Percentiles rank a stretch among this genome's conserved stretches.
phyloP scores from a whole-genome alignment of 2,797 vertebrate species.

The Pyrocephalus nanus region DNA sequence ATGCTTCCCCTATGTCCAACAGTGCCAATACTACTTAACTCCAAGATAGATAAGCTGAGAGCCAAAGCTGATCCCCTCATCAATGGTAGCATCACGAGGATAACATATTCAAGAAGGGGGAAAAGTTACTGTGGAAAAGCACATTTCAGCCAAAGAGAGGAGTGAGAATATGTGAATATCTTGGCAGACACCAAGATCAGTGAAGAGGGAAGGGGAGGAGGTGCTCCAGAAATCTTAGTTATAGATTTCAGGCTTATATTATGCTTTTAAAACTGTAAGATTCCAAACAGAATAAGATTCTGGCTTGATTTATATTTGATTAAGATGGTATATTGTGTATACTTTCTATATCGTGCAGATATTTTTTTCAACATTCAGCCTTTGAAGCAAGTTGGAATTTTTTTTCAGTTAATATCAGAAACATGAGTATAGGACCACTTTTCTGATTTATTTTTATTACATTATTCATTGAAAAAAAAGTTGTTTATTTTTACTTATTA shows the following conservation, averaged over 20 bases:
- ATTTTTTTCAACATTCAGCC: not conserved
- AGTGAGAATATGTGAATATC: not conserved
- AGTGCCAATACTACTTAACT: not conserved
- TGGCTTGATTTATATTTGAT: not conserved
- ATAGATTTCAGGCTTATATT: not conserved
- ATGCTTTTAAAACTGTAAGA: not conserved
- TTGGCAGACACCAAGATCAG: not conserved
- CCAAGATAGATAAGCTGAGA: not conserved
- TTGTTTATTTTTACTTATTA: not conserved
- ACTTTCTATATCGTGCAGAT: not conserved
- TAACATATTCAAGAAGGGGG: not conserved
- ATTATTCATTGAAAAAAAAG: not conserved
- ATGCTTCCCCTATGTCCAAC: not conserved
- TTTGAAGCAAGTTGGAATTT: not conserved
- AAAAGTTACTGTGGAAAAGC: not conserved
- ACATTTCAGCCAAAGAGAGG: not conserved
- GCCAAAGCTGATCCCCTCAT: not conserved
- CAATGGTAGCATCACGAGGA: not conserved
- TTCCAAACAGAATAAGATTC: not conserved
- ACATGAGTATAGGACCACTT: not conserved
- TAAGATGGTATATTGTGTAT: not conserved
- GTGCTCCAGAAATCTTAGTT: not conserved
- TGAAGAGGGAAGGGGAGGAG: not conserved
- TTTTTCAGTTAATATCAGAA: not conserved
- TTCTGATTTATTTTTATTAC: not conserved